phyloP scores from a whole-genome alignment of 2,888 invertebrate species.

The Luperina nickerlii region DNA sequence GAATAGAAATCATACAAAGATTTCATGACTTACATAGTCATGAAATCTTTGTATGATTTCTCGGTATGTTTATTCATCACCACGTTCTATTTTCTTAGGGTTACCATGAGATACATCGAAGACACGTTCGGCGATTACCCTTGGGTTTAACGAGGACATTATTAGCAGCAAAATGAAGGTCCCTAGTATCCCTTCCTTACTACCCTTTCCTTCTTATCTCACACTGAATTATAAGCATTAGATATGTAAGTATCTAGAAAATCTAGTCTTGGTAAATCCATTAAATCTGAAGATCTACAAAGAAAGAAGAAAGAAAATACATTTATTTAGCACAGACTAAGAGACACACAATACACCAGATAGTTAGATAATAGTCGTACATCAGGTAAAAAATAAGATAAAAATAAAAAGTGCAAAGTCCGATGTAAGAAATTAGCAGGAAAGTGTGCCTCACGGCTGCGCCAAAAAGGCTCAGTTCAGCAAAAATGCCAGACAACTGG shows the following conservation, averaged over 20 bases:
- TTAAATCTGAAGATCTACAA: not conserved
- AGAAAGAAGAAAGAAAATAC: too few species aligned
- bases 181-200: constrained; percentile 36
- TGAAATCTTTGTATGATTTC: not conserved
- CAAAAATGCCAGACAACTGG: too few species aligned
- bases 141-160: constrained; percentile 57
- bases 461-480: too few species aligned
- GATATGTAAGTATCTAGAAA: constrained; percentile 22
- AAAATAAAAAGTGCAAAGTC: too few species aligned
- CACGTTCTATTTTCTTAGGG: constrained; percentile 26
- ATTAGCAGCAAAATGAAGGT: constrained; percentile 54
- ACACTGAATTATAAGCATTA: constrained; percentile 37
- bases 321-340: too few species aligned
- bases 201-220: constrained; percentile 33
- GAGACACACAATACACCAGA: too few species aligned
- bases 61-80: constrained; percentile 10
- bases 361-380: too few species aligned
- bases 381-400: too few species aligned
- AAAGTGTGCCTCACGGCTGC: too few species aligned
- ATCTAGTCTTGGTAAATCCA: not conserved
- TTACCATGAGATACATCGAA: constrained; percentile 46
- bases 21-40: constrained; percentile 17
- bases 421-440: too few species aligned
- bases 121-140: constrained; percentile 59
- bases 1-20: constrained; percentile 18